These are phyloP conservation scores for Spatula clypeata DNA, from an alignment of 2,797 vertebrate genomes.

Conservation along the genomic window DNA sequence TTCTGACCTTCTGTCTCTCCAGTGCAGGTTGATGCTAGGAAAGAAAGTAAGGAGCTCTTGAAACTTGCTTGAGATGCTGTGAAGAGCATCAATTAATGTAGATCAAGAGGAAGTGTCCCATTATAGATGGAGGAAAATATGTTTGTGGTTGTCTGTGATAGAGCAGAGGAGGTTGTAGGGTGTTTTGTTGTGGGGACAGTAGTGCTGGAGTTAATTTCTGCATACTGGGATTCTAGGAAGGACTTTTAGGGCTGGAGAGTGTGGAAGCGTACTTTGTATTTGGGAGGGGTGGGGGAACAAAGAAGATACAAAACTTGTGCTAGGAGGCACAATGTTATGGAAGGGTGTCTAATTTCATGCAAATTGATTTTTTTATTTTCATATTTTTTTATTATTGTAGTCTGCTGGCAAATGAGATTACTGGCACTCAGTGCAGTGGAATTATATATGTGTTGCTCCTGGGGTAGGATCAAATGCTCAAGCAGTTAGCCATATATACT, in stretches of 20 bases:
- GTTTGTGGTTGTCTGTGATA: rapidly evolving
- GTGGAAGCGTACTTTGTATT: not conserved
- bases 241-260: not conserved
- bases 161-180: not conserved
- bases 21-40: not conserved
- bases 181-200: not conserved
- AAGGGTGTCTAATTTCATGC: not conserved
- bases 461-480: not conserved
- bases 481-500: not conserved
- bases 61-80: not conserved
- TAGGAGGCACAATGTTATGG: not conserved
- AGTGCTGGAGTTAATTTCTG: not conserved
- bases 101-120: not conserved
- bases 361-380: not conserved
- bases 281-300: not conserved
- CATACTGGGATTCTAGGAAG: not conserved
- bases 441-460: not conserved
- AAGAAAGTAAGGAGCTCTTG: not conserved
- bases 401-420: not conserved
- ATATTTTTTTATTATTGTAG: not conserved
- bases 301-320: not conserved
- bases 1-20: not conserved
- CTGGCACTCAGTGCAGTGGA: not conserved
- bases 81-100: not conserved
- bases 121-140: rapidly evolving